Base-by-base conservation (phyloP, 2,888 invertebrate species). In the Anaspis maculata region DNA sequence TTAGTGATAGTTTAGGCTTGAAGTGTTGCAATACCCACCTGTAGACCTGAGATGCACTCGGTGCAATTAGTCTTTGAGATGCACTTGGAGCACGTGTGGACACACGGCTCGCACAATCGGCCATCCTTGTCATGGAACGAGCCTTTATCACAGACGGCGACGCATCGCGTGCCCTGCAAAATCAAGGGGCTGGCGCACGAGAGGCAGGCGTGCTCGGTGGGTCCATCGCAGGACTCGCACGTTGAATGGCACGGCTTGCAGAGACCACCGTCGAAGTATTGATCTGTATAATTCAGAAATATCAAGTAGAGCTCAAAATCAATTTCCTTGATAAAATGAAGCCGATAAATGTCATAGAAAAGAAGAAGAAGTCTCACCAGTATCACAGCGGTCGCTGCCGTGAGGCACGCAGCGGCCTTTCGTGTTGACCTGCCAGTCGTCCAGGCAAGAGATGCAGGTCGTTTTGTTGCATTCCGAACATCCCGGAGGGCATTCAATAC, bases 221-320 rank as follows among this genome's bases (percentile, higher is more conserved):
- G 73, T 0, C 87, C 89, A 40, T 77, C 80, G 59, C 91, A 91
- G n/a, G 81, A 78, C 43, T 83, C 83, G 53, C 91, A 91, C 1
- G 82, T 79, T 2, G 74, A 72, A 56, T 86, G 81, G 55, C 90
- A 91, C 3, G 74, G 70, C 41, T 76, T 76, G 60, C 91, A 91
- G 26, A 71, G 71, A 24, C 72, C 74, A 27, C 72, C 74, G 52
- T 83, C 83, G 51, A 74, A 78, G 65, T 83, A 87, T 65, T 86
- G 83, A 51, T 73, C 83, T 82, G 66, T 36, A 67, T 19, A 19
- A 5, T 9, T 6, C 19, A 19, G 19, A 19, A 6, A 19, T 9
- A n/a, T n/a, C n/a, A n/a, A n/a, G n/a, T n/a, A n/a, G n/a, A n/a
- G n/a, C n/a, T n/a, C n/a, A n/a, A n/a, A n/a, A n/a, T n/a, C n/a